A percentile compares a stretch with the other conserved stretches of the same genome.
Evolutionary conservation across 2,113 vertebrate species (phyloP).

Genomic region (Murina feae): DNA sequence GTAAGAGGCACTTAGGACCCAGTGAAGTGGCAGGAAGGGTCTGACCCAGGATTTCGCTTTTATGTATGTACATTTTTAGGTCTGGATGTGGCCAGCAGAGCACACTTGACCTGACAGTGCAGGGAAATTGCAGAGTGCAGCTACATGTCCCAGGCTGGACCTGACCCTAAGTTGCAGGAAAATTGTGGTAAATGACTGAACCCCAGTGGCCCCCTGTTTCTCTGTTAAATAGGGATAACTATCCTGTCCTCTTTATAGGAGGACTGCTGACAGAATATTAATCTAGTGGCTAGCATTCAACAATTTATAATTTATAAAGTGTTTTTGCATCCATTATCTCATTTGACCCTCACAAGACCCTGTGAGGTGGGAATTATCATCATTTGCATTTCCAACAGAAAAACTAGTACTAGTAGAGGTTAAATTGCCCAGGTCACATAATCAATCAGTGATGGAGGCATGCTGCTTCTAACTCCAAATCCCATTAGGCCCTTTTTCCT

Average conservation of each 20-base stretch:
- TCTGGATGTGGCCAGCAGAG: neutral
- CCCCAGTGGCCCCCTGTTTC: neutral
- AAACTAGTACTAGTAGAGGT: neutral
- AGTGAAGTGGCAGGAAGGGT: neutral
- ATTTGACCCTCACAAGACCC: conserved; percentile 1
- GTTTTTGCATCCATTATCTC: conserved; percentile 40
- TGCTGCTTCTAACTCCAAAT: conserved; percentile 4
- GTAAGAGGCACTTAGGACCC: conserved; percentile 51
- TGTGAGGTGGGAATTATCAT: neutral
- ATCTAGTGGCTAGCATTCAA: neutral
- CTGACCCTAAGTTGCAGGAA: neutral
- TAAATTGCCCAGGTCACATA: neutral
- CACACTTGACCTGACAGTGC: neutral
- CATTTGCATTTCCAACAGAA: conserved; percentile 45
- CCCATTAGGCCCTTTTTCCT: neutral
- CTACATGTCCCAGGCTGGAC: neutral
- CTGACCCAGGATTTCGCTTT: conserved; percentile 3
- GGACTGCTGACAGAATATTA: neutral
- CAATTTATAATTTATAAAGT: conserved; percentile 29
- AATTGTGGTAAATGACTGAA: neutral
- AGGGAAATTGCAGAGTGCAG: neutral
- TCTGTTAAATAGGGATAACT: neutral
- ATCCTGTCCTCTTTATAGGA: neutral
- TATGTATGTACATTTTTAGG: conserved; percentile 8
- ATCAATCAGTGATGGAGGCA: neutral